Base-by-base conservation (phyloP, 1,140 invertebrate genomes). In the Caenorhabditis remanei region DNA sequence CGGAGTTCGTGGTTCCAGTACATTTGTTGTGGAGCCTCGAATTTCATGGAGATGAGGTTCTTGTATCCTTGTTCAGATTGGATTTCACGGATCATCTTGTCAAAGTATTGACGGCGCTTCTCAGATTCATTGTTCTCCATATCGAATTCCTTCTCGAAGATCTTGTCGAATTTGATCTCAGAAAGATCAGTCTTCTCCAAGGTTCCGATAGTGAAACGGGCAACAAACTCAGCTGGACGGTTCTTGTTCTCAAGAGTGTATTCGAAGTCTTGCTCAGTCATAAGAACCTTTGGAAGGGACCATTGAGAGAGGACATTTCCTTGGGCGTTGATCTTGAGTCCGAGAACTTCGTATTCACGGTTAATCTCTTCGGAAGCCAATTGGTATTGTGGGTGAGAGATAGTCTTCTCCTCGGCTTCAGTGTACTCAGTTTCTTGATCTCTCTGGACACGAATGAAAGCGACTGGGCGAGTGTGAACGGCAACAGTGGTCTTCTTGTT, bases 381-480 rank as follows among this genome's bases (percentile, higher is more conserved):
- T 43, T 87, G 84, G 61, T 65, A 53, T 56, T 86, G 7, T 7
- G 83, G 41, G 43, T 87, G 83, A 55, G 65, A 56, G 40, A 90
- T 50, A 40, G 89, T 90, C 16, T 63, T 84, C 61, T 90, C 89
- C 40, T 89, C 87, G 13, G 89, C 19, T 55, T 90, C 89, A 53
- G 83, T 43, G 56, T 84, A 90, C 9, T 82, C 58, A 83, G 41
- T 14, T 82, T 56, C 21, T 83, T 83, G 43, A 71, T 87, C 8
- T 19, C 13, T 83, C 55, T 83, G 89, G 3, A 56, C 84, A 41
- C 89, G 89, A 56, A 84, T 11, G 82, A 87, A 87, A 8, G 87
- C 79, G 11, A 89, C 48, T 48, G 89, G 89, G 43, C 88, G 89
- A 43, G 87, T n/a, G 43, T 83, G 50, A 43, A 90, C 11, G n/a